Base-by-base conservation (phyloP, 2,113 vertebrate species). In the Boleophthalmus pectinirostris region DNA sequence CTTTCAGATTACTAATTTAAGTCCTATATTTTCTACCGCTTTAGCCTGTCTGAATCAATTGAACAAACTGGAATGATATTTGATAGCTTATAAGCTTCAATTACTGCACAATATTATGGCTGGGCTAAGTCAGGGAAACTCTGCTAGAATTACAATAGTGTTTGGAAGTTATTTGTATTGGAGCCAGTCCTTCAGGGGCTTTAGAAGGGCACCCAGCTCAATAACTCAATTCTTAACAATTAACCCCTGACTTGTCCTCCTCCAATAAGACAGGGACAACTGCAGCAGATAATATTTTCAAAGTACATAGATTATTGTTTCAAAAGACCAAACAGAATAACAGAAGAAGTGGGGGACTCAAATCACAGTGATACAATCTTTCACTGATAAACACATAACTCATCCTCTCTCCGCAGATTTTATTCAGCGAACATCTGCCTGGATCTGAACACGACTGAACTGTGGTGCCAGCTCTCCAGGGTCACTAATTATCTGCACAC, bases 151-250 rank as follows among this genome's bases (percentile, higher is more conserved):
- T 88, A 83, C 88, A 93, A 93, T 92, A 77, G 85, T 82, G 84
- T 84, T 73, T 84, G 82, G 74, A 83, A 87, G 83, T 82, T 89
- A 83, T 93, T 92, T 93, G 88, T 89, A 90, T 90, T 92, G 84
- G 89, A 72, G 74, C 76, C 79, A 85, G 92, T 91, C 89, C 89
- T 93, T 88, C 88, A 90, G 86, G 91, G 88, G 73, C 83, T 72
- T 72, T 45, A 75, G 90, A 94, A 94, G 93, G 93, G 91, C 92
- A 92, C 79, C 76, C 81, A 66, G 85, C 91, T 93, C 90, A 92
- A 93, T 92, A 93, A 92, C 88, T 93, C 90, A 90, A 93, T 93
- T 93, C 87, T 89, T 91, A 90, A 92, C 91, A 94, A 93, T 94
- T 93, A 94, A 92, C 90, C 90, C 84, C 78, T 91, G 92, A 91